phyloP scores from a whole-genome alignment of 2,888 invertebrate species.

The Drosophila colorata region DNA sequence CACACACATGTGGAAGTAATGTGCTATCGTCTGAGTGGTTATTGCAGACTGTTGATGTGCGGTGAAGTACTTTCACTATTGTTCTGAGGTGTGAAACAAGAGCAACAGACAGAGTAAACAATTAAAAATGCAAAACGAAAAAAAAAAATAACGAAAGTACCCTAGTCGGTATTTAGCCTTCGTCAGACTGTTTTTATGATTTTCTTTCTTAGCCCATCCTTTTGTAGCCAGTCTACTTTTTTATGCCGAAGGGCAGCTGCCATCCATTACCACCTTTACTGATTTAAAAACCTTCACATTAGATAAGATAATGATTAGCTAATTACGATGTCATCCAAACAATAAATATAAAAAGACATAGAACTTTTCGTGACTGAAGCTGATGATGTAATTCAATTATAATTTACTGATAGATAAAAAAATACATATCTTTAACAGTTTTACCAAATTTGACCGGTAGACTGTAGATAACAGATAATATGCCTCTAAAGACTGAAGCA shows the following conservation, averaged over 20 bases:
- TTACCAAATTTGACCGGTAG: too few relatives aligned
- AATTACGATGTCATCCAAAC: too few relatives aligned
- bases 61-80: constrained; percentile 71
- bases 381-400: background rate
- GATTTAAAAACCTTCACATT: background rate
- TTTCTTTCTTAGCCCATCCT: background rate
- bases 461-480: too few relatives aligned
- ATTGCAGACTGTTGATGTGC: constrained; percentile 55
- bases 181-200: constrained; percentile 10
- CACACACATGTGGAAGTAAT: constrained; percentile 33
- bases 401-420: background rate
- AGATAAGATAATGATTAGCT: background rate
- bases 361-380: background rate
- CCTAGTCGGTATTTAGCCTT: constrained; percentile 14
- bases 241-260: too few relatives aligned
- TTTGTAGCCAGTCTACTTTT: background rate
- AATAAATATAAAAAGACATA: background rate
- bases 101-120: constrained; percentile 57
- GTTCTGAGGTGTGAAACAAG: constrained; percentile 67
- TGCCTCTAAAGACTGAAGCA: too few relatives aligned
- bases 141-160: constrained; percentile 14
- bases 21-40: constrained; percentile 58
- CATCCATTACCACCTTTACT: background rate
- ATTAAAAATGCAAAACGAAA: constrained; percentile 59
- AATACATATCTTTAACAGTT: too few relatives aligned